Evolutionary conservation across 2,888 invertebrate genomes (phyloP).

Genomic region (Hemistola chrysoprasaria): DNA sequence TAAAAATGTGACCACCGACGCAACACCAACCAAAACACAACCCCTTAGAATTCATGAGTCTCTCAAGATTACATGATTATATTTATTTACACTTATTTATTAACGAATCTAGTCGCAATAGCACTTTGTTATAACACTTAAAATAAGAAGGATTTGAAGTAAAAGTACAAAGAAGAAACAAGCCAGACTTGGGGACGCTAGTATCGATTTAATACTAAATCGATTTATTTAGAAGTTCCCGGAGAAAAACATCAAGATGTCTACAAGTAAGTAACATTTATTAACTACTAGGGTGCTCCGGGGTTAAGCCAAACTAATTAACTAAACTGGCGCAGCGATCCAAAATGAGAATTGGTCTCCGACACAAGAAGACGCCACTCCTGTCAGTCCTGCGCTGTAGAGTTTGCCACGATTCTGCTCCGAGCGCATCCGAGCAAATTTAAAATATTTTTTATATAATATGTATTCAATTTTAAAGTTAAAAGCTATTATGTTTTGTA

Average conservation of each 20-base stretch:
- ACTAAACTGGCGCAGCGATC: too few species aligned
- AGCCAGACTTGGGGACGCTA: slow-evolving; percentile 54
- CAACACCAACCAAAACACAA: slow-evolving; percentile 52
- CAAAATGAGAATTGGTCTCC: too few species aligned
- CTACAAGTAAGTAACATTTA: slow-evolving; percentile 66
- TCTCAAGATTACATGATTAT: slow-evolving; percentile 70
- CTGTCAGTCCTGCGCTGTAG: too few species aligned
- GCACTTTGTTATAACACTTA: slow-evolving; percentile 71
- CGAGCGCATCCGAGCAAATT: too few species aligned
- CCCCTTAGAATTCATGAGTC: slow-evolving; percentile 67
- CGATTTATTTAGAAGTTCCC: slow-evolving; percentile 68
- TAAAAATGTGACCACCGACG: slow-evolving; percentile 78
- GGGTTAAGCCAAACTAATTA: neutral
- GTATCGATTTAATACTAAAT: slow-evolving; percentile 71
- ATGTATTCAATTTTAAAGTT: too few species aligned
- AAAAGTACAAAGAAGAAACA: slow-evolving; percentile 1
- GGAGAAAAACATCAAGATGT: slow-evolving; percentile 59
- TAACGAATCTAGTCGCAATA: slow-evolving; percentile 79
- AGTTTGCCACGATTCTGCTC: too few species aligned
- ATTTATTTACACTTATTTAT: slow-evolving; percentile 73
- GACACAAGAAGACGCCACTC: too few species aligned
- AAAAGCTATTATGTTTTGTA: too few species aligned
- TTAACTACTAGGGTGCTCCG: neutral
- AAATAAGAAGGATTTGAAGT: slow-evolving; percentile 32
- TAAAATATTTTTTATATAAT: too few species aligned